Evolutionary conservation across 2,797 vertebrate genomes (phyloP), one percentile per base, ranked within the genome.

Genomic region (Sebastes itinus): DNA sequence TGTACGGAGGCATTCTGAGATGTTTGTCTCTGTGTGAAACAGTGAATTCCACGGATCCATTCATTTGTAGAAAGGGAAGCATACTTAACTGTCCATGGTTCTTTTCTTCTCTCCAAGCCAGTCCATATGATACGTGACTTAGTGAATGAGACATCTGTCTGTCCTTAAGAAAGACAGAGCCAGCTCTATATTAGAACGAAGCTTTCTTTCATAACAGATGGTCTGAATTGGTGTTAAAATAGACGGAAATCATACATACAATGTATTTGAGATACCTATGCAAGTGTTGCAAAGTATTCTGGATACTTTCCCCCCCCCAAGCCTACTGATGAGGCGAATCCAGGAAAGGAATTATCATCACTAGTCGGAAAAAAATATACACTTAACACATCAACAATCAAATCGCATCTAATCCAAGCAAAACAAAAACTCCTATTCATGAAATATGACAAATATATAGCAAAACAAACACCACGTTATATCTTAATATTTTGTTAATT

Each of bases 91-190:
- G 77, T 87, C 88, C 84, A 86, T 27, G 76, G 68, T 49, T 79
- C 38, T 79, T 87, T 82, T 88, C 56, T 81, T 83, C 80, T 63
- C 72, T 38, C 55, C 33, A 52, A 82, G 55, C 13, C 13, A 13
- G 49, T 81, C 75, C 61, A 86, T 82, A 89, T 78, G 60, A 83
- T 86, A 38, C 80, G 35, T 59, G 76, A 77, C 69, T 74, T 32
- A 58, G 28, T 89, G 80, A 93, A 91, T 83, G 71, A 79, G 65
- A 64, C 83, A 30, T 82, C 82, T 90, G 88, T 91, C 67, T 73
- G 5, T 71, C 9, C 33, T 81, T 82, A 72, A 9, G n/a, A 46
- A 72, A 78, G 81, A 81, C 67, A 83, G 63, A 80, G 54, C 56
- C 4, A 3, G 56, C 80, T 70, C 38, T 87, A 38, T 86, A 27